Percentiles rank a stretch among this genome's conserved stretches.
Evolutionary conservation across 2,797 vertebrate species (phyloP).

Genomic region (Sebastes minor): DNA sequence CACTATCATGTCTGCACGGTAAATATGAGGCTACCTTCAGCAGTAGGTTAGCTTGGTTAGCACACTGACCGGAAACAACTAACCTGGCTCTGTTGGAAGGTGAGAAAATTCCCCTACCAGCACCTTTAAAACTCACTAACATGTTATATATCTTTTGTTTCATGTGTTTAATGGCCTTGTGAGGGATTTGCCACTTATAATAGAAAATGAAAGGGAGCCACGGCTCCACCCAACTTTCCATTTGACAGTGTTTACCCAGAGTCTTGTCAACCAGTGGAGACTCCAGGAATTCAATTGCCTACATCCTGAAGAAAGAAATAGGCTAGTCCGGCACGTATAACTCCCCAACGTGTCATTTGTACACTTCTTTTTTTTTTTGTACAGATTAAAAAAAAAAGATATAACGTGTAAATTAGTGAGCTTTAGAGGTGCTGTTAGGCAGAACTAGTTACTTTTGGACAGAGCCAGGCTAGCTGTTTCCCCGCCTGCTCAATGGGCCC

Average conservation of each 20-base stretch:
- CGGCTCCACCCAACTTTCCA: neutral
- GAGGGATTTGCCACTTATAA: neutral
- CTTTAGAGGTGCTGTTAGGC: too few species aligned
- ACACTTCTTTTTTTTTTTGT: too few species aligned
- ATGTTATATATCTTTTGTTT: neutral
- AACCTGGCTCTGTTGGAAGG: neutral
- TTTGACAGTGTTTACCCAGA: too few species aligned
- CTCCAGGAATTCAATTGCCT: too few species aligned
- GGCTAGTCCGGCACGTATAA: neutral
- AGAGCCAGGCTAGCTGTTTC: too few species aligned
- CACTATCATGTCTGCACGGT: neutral
- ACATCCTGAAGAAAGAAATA: neutral
- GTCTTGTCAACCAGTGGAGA: too few species aligned
- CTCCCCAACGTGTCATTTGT: neutral
- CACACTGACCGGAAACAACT: too few species aligned
- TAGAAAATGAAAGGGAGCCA: neutral
- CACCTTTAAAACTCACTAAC: neutral
- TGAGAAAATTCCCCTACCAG: neutral
- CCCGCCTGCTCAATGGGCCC: too few species aligned
- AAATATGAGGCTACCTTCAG: neutral
- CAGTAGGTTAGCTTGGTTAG: too few species aligned
- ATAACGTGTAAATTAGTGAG: too few species aligned
- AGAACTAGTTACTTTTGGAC: too few species aligned
- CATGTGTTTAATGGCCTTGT: neutral
- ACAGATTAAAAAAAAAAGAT: too few species aligned